A percentile compares a stretch with the other conserved stretches of the same genome.
Conservation (phyloP, 2,113 vertebrate species). For the Microcebus ravelobensis region DNA sequence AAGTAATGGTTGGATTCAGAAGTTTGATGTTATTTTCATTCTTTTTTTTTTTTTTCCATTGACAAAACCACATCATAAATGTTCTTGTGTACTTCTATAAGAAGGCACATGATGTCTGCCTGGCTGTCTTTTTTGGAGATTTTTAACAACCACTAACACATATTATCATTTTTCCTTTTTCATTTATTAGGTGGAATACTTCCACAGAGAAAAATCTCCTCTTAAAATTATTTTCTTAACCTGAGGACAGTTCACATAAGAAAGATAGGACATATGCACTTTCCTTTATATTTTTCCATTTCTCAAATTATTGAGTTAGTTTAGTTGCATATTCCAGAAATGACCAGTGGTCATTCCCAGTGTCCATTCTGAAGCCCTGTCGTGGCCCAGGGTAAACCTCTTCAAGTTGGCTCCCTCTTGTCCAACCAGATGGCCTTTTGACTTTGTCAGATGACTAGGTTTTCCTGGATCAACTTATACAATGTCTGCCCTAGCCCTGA, state of each 20-base stretch:
- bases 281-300: not conserved
- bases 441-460: not conserved
- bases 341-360: not conserved
- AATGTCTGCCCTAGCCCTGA: not conserved
- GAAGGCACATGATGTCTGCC: not conserved
- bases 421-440: not conserved
- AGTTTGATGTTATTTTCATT: not conserved
- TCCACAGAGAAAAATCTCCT: not conserved
- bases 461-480: rapidly evolving
- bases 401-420: not conserved
- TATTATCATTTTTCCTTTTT: not conserved
- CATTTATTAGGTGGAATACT: not conserved
- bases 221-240: not conserved
- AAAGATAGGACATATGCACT: not conserved
- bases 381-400: no score
- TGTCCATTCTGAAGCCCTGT: not conserved
- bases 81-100: not conserved
- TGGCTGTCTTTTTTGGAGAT: not conserved
- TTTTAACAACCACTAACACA: not conserved
- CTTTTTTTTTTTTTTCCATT: not conserved
- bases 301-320: not conserved
- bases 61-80: not conserved
- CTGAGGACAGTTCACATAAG: not conserved
- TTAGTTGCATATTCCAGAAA: not conserved
- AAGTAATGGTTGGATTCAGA: not conserved